Percentiles rank a stretch among this genome's conserved stretches.
Evolutionary conservation across 2,797 vertebrate genomes (phyloP).

Genomic region (Epinephelus awoara): DNA sequence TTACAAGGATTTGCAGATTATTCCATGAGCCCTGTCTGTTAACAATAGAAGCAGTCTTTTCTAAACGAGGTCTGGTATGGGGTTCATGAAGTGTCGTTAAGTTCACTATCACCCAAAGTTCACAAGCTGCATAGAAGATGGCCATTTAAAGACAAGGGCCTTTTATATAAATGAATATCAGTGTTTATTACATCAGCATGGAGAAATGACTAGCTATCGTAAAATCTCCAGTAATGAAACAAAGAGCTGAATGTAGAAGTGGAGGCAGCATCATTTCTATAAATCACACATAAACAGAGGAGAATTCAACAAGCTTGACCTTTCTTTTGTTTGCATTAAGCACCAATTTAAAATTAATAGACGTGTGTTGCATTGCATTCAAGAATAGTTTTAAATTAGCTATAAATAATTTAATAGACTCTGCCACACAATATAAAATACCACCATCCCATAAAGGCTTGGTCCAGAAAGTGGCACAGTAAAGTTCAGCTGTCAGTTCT

Average conservation of each 20-base stretch:
- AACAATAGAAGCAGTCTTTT: neutral
- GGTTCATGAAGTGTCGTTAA: neutral
- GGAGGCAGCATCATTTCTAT: slow-evolving; percentile 28
- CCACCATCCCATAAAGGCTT: no score
- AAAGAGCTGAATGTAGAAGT: slow-evolving; percentile 23
- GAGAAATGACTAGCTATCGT: slow-evolving; percentile 1
- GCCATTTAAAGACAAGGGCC: neutral
- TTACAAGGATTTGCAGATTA: neutral
- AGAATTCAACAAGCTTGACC: neutral
- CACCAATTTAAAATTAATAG: slow-evolving; percentile 16
- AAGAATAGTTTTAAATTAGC: slow-evolving; percentile 10
- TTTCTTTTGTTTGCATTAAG: neutral
- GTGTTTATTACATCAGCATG: slow-evolving; percentile 19
- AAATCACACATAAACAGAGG: neutral
- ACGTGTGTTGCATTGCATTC: slow-evolving; percentile 1
- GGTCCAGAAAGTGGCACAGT: no score
- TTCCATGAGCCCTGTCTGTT: neutral
- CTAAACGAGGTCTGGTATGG: neutral
- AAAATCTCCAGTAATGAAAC: slow-evolving; percentile 37
- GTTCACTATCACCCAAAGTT: neutral
- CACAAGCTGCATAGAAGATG: neutral
- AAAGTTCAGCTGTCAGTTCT: no score
- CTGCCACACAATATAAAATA: no score
- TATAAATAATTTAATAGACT: slow-evolving; percentile 1
- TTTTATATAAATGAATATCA: slow-evolving; percentile 12